Evolutionary conservation across 2,888 invertebrate genomes (phyloP), one percentile per base, ranked within the genome.

Genomic region (Himalopsyche anomala): DNA sequence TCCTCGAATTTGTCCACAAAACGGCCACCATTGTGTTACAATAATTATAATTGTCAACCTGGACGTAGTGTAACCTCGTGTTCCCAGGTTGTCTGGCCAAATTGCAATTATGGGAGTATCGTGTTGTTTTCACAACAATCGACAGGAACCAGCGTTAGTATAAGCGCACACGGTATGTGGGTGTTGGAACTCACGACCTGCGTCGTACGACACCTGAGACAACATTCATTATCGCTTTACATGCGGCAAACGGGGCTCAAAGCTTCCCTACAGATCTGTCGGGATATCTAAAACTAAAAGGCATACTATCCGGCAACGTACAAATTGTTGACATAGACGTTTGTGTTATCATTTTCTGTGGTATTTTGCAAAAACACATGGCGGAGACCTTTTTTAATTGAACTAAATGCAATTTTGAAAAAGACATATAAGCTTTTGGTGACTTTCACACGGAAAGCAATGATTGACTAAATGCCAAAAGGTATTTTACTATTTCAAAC

Each of bases 101-200:
- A 74, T 74, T 74, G 74, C 74, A 74, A 74, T 74, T 74, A 74
- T 36, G 74, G 74, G 36, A 74, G 28, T 74, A 38, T 36, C 15
- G 74, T 36, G 74, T 74, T 74, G 74, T 74, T 36, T 12, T 15
- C 74, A 38, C 12, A 36, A 74, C 36, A 74, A 74, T 74, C 38
- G 36, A 74, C 28, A 38, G 36, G 74, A 38, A 19, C 36, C 36
- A 15, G 36, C 36, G 74, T 28, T 74, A 5, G 36, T 36, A 36
- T 74, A 12, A 74, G 12, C 74, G 74, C 36, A 74, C 19, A 74
- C 2, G 12, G 51, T 9, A 69, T 11, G 36, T 5, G 36, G 74
- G 36, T 36, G 74, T 36, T 36, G 12, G 28, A 36, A 38, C 74
- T 74, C 36, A 74, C 74, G 74, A 74, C 74, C 74, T 74, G 36